phyloP scores from a whole-genome alignment of 2,888 invertebrate species.

The Nebria brevicollis region DNA sequence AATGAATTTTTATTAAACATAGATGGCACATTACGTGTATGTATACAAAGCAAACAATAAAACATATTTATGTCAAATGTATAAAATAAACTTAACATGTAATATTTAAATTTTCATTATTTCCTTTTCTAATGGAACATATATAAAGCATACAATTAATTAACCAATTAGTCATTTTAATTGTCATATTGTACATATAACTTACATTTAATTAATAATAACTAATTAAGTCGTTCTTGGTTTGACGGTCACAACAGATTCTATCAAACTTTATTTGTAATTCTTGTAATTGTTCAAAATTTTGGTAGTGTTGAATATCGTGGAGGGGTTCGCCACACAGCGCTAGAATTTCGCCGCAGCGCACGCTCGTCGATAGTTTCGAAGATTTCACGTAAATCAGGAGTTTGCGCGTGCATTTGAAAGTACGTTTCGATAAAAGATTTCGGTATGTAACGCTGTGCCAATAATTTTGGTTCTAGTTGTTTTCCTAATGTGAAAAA shows the following conservation, averaged over 20 bases:
- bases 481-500: conserved; percentile 57
- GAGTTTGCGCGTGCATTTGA: conserved; percentile 69
- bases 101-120: too few species aligned
- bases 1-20: too few species aligned
- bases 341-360: conserved; percentile 78
- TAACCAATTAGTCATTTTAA: too few species aligned
- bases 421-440: conserved; percentile 70
- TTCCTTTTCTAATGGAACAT: too few species aligned
- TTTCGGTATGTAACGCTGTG: conserved; percentile 50
- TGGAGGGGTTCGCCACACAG: conserved; percentile 79
- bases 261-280: background rate
- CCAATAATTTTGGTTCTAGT: conserved; percentile 41
- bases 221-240: too few species aligned
- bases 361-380: conserved; percentile 72
- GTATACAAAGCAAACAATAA: too few species aligned
- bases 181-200: too few species aligned
- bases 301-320: conserved; percentile 57
- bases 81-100: too few species aligned
- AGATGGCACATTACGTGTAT: too few species aligned
- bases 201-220: too few species aligned
- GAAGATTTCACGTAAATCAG: conserved; percentile 76
- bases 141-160: background rate
- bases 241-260: too few species aligned
- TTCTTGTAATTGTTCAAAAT: conserved; percentile 25
- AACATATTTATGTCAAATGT: too few species aligned